phyloP scores from a whole-genome alignment of 2,113 vertebrate species.

The Plecotus auritus region DNA sequence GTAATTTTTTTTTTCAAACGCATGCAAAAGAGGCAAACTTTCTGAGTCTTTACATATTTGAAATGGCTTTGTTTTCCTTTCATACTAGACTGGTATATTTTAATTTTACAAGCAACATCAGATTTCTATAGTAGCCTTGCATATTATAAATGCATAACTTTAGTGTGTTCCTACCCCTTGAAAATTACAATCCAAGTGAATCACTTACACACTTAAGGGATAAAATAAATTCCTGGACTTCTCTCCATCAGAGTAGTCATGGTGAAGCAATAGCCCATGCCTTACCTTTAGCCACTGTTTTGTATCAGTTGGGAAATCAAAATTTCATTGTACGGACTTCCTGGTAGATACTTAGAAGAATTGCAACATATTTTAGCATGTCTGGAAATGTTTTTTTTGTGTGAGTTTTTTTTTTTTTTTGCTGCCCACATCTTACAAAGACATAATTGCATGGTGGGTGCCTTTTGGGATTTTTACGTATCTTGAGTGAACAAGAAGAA shows the following conservation, averaged over 20 bases:
- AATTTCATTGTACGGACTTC: constrained; percentile 21
- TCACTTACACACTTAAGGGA: not conserved
- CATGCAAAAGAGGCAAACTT: not conserved
- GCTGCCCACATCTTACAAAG: constrained; percentile 57
- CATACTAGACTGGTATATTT: not conserved
- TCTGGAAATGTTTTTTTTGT: constrained; percentile 66
- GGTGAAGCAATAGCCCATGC: constrained; percentile 40
- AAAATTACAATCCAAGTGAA: not conserved
- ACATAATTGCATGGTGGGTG: rapidly evolving
- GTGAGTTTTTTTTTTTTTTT: not conserved
- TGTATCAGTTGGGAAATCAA: constrained; percentile 44
- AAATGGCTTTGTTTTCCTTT: not conserved
- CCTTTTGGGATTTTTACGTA: not conserved
- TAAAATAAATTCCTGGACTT: not conserved
- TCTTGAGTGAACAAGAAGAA: not conserved
- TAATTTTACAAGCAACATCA: not conserved
- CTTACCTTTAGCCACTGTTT: constrained; percentile 43
- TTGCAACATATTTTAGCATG: constrained; percentile 40
- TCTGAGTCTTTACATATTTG: not conserved
- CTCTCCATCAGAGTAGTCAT: not conserved
- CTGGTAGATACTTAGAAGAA: constrained; percentile 36
- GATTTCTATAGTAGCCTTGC: not conserved
- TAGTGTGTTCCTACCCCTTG: not conserved
- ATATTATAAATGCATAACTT: not conserved
- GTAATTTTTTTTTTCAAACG: not conserved